Conservation (phyloP, 2,888 invertebrate species). For the Lasioglossum vierecki region DNA sequence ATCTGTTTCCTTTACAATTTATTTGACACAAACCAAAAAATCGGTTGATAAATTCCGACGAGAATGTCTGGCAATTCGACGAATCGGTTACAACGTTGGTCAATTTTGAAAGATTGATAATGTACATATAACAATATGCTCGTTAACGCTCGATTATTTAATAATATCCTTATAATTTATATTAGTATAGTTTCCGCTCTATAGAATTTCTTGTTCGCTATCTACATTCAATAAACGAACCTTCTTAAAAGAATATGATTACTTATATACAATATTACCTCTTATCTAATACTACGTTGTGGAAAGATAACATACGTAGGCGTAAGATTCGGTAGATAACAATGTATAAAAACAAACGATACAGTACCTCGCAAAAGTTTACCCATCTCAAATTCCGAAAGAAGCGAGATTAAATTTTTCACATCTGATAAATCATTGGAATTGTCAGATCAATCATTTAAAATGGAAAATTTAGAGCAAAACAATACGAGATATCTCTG, state of each 20-base stretch:
- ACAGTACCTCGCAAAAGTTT: neutral
- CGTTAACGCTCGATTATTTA: neutral
- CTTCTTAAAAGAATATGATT: neutral
- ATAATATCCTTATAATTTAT: neutral
- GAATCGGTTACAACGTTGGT: neutral
- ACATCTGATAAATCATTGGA: neutral
- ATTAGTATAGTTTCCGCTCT: neutral
- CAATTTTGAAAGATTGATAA: neutral
- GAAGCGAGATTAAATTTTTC: neutral
- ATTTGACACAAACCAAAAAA: neutral
- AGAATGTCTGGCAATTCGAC: neutral
- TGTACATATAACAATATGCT: slow-evolving; percentile 1
- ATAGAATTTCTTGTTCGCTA: neutral
- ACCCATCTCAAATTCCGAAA: neutral
- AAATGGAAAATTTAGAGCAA: neutral
- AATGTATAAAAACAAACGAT: neutral
- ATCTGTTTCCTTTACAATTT: neutral
- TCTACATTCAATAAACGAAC: neutral
- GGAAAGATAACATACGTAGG: neutral
- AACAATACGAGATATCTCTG: neutral
- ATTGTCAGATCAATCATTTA: neutral
- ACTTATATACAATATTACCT: slow-evolving; percentile 1
- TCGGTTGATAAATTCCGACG: neutral
- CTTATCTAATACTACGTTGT: neutral
- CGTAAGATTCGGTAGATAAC: neutral